Evolutionary conservation across 2,113 vertebrate genomes (phyloP).

Genomic region (Carettochelys insculpta): DNA sequence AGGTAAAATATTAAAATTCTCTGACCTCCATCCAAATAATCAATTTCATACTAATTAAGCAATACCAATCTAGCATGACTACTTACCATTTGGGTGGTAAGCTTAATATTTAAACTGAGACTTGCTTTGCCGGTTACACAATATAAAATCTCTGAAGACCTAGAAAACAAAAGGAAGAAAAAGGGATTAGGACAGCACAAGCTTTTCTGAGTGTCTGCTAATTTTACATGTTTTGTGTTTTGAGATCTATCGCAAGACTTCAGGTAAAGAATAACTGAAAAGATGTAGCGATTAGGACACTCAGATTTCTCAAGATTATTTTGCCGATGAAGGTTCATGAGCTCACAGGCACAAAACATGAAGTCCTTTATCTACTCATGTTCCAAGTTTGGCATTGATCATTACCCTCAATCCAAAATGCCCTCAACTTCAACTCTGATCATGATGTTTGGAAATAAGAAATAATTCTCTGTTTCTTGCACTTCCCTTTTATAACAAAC

Average conservation of each 20-base stretch:
- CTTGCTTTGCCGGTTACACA: constrained; percentile 36
- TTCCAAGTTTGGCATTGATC: background rate
- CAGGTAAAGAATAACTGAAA: background rate
- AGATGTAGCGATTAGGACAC: background rate
- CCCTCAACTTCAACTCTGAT: constrained; percentile 9
- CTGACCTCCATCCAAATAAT: background rate
- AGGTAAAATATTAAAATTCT: background rate
- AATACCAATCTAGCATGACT: background rate
- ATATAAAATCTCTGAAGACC: constrained; percentile 37
- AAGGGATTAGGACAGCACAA: background rate
- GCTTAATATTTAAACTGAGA: background rate
- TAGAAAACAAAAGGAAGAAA: constrained; percentile 55
- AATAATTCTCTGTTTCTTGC: background rate
- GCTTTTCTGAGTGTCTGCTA: constrained; percentile 17
- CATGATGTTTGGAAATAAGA: constrained; percentile 1
- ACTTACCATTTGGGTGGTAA: constrained; percentile 8
- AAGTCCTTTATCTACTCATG: background rate
- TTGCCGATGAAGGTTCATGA: background rate
- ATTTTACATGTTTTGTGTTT: constrained; percentile 43
- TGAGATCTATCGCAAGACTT: constrained; percentile 7
- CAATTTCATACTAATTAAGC: background rate
- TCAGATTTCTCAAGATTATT: constrained; percentile 22
- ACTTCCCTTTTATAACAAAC: background rate
- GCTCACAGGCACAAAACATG: background rate
- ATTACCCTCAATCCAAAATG: background rate